These are phyloP conservation scores for Myiagra hebetior DNA, from an alignment of 2,113 vertebrate genomes.

Conservation along the genomic window DNA sequence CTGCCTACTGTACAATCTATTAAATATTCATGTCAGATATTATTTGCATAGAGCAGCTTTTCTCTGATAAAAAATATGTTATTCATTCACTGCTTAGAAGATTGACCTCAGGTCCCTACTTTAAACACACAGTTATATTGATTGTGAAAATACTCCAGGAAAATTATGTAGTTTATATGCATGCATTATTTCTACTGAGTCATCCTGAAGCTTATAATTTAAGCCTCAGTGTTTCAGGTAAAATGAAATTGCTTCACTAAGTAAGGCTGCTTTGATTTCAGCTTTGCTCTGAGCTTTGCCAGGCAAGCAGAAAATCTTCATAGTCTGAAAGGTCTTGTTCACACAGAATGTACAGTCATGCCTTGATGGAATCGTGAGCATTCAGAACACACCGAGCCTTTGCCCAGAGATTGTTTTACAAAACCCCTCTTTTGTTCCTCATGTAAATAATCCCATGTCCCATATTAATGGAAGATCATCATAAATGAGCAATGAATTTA, in stretches of 20 bases:
- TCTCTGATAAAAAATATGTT: constrained; percentile 63
- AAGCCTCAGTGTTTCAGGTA: constrained; percentile 65
- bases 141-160: constrained; percentile 57
- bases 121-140: constrained; percentile 68
- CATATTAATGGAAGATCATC: constrained; percentile 12
- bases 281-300: constrained; percentile 54
- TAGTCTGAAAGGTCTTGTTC: constrained; percentile 15
- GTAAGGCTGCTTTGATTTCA: constrained; percentile 61
- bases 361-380: background rate
- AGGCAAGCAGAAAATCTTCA: constrained; percentile 54
- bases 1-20: constrained; percentile 53
- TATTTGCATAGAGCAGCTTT: constrained; percentile 59
- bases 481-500: constrained; percentile 5
- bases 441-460: constrained; percentile 6
- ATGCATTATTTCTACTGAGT: constrained; percentile 66
- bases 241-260: constrained; percentile 62
- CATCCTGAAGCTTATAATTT: constrained; percentile 66
- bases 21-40: constrained; percentile 68
- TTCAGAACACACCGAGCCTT: background rate
- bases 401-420: constrained; percentile 20
- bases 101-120: constrained; percentile 61
- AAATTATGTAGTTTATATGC: constrained; percentile 68
- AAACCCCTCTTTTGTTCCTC: background rate
- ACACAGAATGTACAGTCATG: constrained; percentile 42
- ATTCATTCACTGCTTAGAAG: constrained; percentile 63